phyloP scores from a whole-genome alignment of 2,797 vertebrate species.

The Pseudopleuronectes americanus region DNA sequence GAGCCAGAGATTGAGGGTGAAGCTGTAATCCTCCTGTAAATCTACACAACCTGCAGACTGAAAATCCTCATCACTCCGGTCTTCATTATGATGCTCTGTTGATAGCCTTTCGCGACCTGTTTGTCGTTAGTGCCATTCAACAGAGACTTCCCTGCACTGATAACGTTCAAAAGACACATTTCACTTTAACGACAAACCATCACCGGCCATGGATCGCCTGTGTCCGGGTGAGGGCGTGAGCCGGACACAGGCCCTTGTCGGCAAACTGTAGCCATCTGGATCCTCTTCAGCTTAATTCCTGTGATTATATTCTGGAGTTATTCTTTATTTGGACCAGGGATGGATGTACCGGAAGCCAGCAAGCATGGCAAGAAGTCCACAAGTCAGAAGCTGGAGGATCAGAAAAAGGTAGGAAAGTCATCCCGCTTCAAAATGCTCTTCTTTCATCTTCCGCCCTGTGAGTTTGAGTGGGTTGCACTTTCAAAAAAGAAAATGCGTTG shows the following conservation, averaged over 20 bases:
- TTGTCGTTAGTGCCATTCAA: slow-evolving; percentile 1
- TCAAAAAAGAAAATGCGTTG: slow-evolving; percentile 1
- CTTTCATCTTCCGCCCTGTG: slow-evolving; percentile 9
- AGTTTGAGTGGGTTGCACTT: neutral
- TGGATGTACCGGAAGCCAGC: slow-evolving; percentile 96
- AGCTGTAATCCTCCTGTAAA: slow-evolving; percentile 40
- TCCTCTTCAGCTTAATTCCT: slow-evolving; percentile 43
- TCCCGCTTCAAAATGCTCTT: neutral
- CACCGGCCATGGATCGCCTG: slow-evolving; percentile 72
- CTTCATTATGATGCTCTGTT: slow-evolving; percentile 33
- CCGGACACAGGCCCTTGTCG: slow-evolving; percentile 68
- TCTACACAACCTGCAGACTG: slow-evolving; percentile 21
- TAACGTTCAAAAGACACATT: slow-evolving; percentile 9
- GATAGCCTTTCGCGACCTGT: slow-evolving; percentile 33
- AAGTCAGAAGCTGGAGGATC: slow-evolving; percentile 98
- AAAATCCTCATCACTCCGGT: slow-evolving; percentile 1
- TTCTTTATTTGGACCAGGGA: slow-evolving; percentile 81
- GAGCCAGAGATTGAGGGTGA: slow-evolving; percentile 41
- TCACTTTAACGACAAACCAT: slow-evolving; percentile 13
- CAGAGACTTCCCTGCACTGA: neutral
- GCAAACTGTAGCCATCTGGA: slow-evolving; percentile 73
- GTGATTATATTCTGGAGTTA: slow-evolving; percentile 76
- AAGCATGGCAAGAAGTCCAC: slow-evolving; percentile 96
- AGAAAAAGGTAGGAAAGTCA: slow-evolving; percentile 92
- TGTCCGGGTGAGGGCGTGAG: slow-evolving; percentile 72